Conservation (phyloP, 2,113 vertebrate genomes). For the Paraplagusia blochii region DNA sequence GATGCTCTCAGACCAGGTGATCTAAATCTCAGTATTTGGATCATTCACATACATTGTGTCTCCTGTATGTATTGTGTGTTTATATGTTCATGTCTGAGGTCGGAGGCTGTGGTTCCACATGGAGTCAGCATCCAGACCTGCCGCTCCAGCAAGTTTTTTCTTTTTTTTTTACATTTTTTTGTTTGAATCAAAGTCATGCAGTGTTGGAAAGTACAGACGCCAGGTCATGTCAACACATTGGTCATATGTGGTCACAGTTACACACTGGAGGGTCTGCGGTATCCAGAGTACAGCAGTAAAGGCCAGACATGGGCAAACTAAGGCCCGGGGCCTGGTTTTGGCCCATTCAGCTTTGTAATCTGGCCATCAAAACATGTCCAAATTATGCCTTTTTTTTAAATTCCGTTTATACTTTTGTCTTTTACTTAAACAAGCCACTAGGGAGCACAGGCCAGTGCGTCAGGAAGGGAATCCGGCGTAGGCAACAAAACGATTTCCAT, state of each 20-base stretch:
- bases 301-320: too few relatives aligned
- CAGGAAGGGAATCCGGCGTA: too few relatives aligned
- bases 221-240: not conserved
- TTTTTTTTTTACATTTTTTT: not conserved
- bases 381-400: too few relatives aligned
- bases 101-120: constrained; percentile 4
- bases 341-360: too few relatives aligned
- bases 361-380: too few relatives aligned
- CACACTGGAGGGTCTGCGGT: not conserved
- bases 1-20: constrained; percentile 22
- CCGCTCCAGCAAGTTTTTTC: not conserved
- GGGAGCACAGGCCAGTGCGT: too few relatives aligned
- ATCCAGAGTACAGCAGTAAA: not conserved
- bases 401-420: too few relatives aligned
- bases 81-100: constrained; percentile 16
- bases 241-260: constrained; percentile 8
- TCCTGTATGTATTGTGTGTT: not conserved
- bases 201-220: constrained; percentile 9
- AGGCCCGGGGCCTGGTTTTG: too few relatives aligned
- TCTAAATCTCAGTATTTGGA: constrained; percentile 1
- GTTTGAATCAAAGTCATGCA: constrained; percentile 14
- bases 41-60: not conserved
- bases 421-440: too few relatives aligned
- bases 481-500: too few relatives aligned
- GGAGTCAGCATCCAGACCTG: constrained; percentile 42